Conservation (phyloP, 2,113 vertebrate species). For the Ameiurus melas region DNA sequence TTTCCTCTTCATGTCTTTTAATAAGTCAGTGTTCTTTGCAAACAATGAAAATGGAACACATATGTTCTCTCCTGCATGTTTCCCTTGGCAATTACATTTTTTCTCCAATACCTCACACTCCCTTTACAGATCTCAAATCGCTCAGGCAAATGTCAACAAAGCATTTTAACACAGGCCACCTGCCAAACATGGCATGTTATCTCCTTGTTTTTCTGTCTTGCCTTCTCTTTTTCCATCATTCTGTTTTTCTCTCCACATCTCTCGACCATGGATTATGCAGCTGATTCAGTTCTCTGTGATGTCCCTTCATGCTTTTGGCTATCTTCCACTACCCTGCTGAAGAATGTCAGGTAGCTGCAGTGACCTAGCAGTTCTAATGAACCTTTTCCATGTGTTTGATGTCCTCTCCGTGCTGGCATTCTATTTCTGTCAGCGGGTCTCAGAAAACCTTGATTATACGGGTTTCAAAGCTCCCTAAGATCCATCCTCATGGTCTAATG, state of each 20-base stretch:
- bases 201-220: slow-evolving; percentile 17
- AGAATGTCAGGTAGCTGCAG: slow-evolving; percentile 36
- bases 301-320: slow-evolving; percentile 38
- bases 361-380: slow-evolving; percentile 18
- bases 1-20: background rate
- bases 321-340: slow-evolving; percentile 29
- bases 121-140: background rate
- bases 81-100: slow-evolving; percentile 1
- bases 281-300: slow-evolving; percentile 38
- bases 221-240: background rate
- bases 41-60: slow-evolving; percentile 5
- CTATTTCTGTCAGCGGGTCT: slow-evolving; percentile 33
- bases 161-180: slow-evolving; percentile 6
- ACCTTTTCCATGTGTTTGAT: slow-evolving; percentile 46
- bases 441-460: slow-evolving; percentile 33
- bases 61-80: background rate
- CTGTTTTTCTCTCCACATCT: background rate
- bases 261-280: background rate
- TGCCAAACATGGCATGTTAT: slow-evolving; percentile 23
- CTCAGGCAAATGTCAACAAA: background rate
- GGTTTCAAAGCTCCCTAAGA: slow-evolving; percentile 33
- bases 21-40: background rate
- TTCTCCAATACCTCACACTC: background rate
- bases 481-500: slow-evolving; percentile 43
- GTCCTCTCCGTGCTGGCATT: slow-evolving; percentile 30